Conservation (phyloP, 2,797 vertebrate species). For the Sebastes matsubarae region DNA sequence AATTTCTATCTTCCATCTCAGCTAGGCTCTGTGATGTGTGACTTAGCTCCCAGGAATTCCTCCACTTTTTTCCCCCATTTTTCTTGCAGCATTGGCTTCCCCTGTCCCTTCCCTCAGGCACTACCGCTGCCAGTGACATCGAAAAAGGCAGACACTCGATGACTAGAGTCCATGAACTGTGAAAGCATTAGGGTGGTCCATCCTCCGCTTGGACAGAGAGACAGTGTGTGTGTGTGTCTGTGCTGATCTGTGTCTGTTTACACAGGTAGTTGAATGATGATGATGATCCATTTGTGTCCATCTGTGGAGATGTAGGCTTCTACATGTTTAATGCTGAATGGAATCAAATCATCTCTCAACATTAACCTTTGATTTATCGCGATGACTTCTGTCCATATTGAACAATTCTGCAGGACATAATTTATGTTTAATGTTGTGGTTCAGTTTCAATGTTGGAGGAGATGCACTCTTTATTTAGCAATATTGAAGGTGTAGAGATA, state of each 20-base stretch:
- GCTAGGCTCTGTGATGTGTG: neutral
- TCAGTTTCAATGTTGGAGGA: neutral
- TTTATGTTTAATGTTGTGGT: neutral
- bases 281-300: neutral
- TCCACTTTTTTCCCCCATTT: no score
- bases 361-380: neutral
- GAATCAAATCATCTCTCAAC: neutral
- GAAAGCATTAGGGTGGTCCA: neutral
- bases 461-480: neutral
- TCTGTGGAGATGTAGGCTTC: neutral
- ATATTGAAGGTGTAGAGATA: neutral
- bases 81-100: neutral
- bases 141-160: neutral
- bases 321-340: neutral
- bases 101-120: neutral
- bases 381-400: neutral
- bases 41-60: constrained; percentile 5
- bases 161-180: constrained; percentile 9
- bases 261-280: neutral
- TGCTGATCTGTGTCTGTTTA: neutral
- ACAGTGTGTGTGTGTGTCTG: neutral
- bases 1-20: constrained; percentile 20
- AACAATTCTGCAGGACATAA: neutral
- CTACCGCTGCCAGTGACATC: neutral
- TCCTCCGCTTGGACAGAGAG: neutral